Percentiles rank a stretch among this genome's conserved stretches.
Conservation (phyloP, 2,888 invertebrate species). For the Diplazon laetatorius region DNA sequence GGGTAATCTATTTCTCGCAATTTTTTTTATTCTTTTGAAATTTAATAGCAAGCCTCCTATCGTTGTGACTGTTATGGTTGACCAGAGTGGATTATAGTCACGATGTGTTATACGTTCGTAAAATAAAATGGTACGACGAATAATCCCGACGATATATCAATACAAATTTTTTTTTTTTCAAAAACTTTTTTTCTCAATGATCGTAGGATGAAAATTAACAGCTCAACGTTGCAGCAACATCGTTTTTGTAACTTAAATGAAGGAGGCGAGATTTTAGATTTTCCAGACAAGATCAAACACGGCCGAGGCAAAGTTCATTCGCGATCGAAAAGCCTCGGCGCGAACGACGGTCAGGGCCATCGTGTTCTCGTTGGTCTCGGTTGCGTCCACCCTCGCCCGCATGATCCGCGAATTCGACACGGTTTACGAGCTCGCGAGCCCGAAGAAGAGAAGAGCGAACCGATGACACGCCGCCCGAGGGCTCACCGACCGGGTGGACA, state of each 20-base stretch:
- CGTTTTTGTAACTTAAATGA: too few relatives aligned
- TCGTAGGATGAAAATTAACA: too few relatives aligned
- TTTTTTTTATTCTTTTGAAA: not conserved
- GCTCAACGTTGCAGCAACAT: too few relatives aligned
- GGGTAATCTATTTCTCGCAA: not conserved
- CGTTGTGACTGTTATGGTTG: too few relatives aligned
- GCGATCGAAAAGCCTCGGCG: not conserved
- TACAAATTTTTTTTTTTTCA: too few relatives aligned
- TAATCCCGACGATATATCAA: too few relatives aligned
- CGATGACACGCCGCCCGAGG: constrained; percentile 79
- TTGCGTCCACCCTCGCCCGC: constrained; percentile 25
- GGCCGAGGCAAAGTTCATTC: not conserved
- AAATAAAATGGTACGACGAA: too few relatives aligned
- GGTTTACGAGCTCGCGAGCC: constrained; percentile 54
- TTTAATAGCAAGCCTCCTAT: too few relatives aligned
- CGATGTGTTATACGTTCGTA: too few relatives aligned
- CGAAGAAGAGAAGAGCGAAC: constrained; percentile 71
- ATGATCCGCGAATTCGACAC: constrained; percentile 62
- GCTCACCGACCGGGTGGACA: constrained; percentile 58
- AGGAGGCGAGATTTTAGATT: not conserved
- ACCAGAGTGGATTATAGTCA: too few relatives aligned
- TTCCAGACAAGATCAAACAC: constrained; percentile 17
- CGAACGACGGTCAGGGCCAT: constrained; percentile 3
- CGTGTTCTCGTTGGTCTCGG: constrained; percentile 35
- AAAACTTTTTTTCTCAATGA: too few relatives aligned